Evolutionary conservation across 2,113 vertebrate genomes (phyloP).

Genomic region (Puffinus mauretanicus): DNA sequence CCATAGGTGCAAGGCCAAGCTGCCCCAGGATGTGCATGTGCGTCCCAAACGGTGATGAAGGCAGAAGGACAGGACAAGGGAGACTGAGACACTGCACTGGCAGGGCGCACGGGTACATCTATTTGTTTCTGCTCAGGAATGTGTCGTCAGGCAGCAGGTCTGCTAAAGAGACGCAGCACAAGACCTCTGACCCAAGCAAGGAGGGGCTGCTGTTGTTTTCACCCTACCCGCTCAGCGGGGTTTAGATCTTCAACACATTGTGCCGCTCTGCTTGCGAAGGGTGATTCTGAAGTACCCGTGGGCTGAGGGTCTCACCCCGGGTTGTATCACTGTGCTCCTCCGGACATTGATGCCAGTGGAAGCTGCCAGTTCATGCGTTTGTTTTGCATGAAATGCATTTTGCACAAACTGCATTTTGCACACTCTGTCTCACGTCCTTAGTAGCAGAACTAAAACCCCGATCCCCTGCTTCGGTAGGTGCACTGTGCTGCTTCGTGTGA

Average conservation of each 20-base stretch:
- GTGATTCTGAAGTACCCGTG: not conserved
- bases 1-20: not conserved
- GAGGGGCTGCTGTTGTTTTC: not conserved
- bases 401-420: not conserved
- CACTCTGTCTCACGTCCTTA: not conserved
- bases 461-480: not conserved
- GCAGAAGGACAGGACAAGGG: not conserved
- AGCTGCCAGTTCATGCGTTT: not conserved
- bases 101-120: not conserved
- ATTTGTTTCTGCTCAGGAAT: not conserved
- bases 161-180: not conserved
- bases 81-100: fast-evolving
- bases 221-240: fast-evolving
- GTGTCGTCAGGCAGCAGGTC: fast-evolving
- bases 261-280: not conserved
- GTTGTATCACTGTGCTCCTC: not conserved
- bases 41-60: not conserved
- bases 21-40: fast-evolving
- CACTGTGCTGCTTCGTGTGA: not conserved
- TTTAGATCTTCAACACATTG: fast-evolving
- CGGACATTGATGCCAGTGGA: fast-evolving
- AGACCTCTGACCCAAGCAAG: not conserved
- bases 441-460: fast-evolving
- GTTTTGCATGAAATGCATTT: not conserved
- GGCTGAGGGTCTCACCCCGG: not conserved